A percentile compares a stretch with the other conserved stretches of the same genome.
Evolutionary conservation across 2,113 vertebrate species (phyloP).

Genomic region (Myiopsitta monachus): DNA sequence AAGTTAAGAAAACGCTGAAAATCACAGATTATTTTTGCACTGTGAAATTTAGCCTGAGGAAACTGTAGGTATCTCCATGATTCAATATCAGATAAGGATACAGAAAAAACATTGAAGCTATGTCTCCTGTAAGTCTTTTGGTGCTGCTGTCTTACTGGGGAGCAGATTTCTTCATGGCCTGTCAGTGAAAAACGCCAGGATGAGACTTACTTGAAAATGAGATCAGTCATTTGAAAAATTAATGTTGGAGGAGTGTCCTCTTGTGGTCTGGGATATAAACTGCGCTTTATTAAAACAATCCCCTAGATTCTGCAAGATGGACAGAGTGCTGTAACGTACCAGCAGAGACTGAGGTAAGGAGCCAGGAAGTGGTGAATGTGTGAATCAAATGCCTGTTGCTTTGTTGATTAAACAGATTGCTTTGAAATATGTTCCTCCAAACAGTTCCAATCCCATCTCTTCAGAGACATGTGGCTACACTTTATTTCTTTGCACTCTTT

Average conservation of each 20-base stretch:
- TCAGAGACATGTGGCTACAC: slow-evolving; percentile 48
- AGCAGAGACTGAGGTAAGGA: slow-evolving; percentile 67
- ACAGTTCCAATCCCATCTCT: slow-evolving; percentile 63
- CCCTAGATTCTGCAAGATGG: slow-evolving; percentile 66
- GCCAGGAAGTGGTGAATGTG: slow-evolving; percentile 61
- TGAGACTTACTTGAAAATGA: neutral
- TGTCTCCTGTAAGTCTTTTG: neutral
- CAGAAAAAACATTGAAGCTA: neutral
- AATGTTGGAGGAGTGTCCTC: slow-evolving; percentile 40
- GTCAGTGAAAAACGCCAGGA: slow-evolving; percentile 8
- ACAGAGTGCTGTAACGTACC: slow-evolving; percentile 51
- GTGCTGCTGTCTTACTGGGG: neutral
- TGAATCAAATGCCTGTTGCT: slow-evolving; percentile 73
- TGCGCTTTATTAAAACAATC: slow-evolving; percentile 50
- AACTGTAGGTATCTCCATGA: neutral
- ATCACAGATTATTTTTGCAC: neutral
- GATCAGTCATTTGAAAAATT: neutral
- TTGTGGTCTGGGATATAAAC: slow-evolving; percentile 44
- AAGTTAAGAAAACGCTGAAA: neutral
- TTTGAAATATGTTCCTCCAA: slow-evolving; percentile 68
- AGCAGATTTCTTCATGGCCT: neutral
- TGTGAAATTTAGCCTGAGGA: neutral
- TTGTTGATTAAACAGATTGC: slow-evolving; percentile 74
- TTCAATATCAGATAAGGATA: neutral
- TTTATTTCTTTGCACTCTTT: slow-evolving; percentile 57